phyloP scores from a whole-genome alignment of 2,113 vertebrate genomes.

The Hippolais icterina region DNA sequence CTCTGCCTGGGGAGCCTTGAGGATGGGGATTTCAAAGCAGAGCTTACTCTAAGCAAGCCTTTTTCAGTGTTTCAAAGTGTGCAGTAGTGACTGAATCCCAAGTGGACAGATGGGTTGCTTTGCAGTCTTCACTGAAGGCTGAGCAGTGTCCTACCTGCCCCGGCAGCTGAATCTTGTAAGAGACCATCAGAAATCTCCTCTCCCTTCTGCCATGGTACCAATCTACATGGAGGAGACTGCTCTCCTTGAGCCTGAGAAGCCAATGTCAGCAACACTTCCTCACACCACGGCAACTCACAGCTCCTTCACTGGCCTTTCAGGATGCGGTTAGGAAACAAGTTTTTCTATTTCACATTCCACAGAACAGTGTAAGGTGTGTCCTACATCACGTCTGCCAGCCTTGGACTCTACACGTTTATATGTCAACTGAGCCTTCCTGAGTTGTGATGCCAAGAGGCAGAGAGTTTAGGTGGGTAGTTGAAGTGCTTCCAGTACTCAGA shows the following conservation, averaged over 20 bases:
- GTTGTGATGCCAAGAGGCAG: background rate
- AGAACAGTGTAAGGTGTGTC: background rate
- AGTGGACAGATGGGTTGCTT: background rate
- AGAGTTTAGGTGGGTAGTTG: background rate
- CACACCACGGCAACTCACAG: background rate
- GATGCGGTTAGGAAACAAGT: background rate
- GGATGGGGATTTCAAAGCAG: background rate
- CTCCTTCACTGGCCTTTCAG: background rate
- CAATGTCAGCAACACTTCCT: background rate
- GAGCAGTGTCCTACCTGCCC: background rate
- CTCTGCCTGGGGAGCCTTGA: background rate
- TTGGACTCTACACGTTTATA: background rate
- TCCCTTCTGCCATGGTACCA: rapidly evolving
- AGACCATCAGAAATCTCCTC: background rate
- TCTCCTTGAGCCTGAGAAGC: background rate
- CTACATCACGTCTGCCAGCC: background rate
- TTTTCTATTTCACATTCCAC: background rate
- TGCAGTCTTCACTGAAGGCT: background rate
- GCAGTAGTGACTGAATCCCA: rapidly evolving
- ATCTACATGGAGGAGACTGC: rapidly evolving
- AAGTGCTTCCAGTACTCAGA: background rate
- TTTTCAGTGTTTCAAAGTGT: background rate
- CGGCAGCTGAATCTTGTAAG: background rate
- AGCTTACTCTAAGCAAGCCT: background rate
- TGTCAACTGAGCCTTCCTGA: background rate